Evolutionary conservation across 2,113 vertebrate genomes (phyloP), one percentile per base, ranked within the genome.

Genomic region (Pitta sordida): DNA sequence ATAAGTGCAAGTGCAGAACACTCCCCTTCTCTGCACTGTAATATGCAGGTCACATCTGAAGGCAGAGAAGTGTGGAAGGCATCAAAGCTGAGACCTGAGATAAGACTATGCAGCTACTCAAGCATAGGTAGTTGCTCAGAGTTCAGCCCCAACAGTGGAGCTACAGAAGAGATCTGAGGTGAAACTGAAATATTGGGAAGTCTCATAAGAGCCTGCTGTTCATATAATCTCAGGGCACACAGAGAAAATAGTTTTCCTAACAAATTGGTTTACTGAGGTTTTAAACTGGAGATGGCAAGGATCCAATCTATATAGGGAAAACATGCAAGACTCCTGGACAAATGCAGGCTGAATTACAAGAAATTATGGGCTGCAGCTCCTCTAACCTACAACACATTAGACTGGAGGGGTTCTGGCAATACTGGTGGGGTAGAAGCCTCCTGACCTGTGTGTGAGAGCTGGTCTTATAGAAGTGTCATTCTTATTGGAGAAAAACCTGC

Each of bases 301-400:
- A 62, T 92, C 78, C 89, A 87, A 82, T 36, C 65, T 62, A 13
- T 27, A 32, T 5, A 80, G 37, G 36, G 84, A 85, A 89, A 89
- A 62, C 65, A 92, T n/a, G 69, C 48, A 71, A 37, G 56, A 67
- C n/a, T 86, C 56, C 27, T 93, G 93, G n/a, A 86, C 86, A 94
- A 92, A 56, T 58, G 49, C 77, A 59, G 79, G 48, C 58, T 68
- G 86, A 89, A 60, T 87, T 80, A 39, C 21, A 80, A 83, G 44
- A 65, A 64, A 53, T 11, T n/a, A 30, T 4, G 32, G 37, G 15
- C 86, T 81, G 46, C 49, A 92, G 53, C 15, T 84, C 32, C 52
- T 83, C 59, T 90, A 78, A 83, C 26, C 59, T 83, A 30, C 64
- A 36, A 29, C 32, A 13, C 36, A 44, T 92, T 79, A 53, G 37